Evolutionary conservation across 2,797 vertebrate species (phyloP).

Genomic region (Microctenopoma steveboyesi): DNA sequence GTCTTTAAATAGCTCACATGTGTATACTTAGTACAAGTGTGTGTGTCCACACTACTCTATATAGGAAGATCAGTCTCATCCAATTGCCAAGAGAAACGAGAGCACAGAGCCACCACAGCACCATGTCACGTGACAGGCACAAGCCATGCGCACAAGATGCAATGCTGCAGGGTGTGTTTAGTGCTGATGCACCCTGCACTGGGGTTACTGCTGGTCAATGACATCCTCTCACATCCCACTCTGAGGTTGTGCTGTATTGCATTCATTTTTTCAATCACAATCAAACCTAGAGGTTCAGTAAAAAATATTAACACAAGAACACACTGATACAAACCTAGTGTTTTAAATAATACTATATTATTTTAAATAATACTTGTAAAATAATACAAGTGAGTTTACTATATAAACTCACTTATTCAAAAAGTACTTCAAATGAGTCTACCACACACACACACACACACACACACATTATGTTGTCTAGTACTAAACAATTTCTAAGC

Average conservation of each 20-base stretch:
- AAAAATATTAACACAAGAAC: neutral
- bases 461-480: too few species aligned
- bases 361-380: too few species aligned
- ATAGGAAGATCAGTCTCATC: slow-evolving; percentile 66
- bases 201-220: slow-evolving; percentile 65
- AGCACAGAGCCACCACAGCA: slow-evolving; percentile 61
- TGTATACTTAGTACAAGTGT: neutral
- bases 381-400: too few species aligned
- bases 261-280: neutral
- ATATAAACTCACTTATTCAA: too few species aligned
- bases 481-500: too few species aligned
- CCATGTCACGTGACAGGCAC: slow-evolving; percentile 60
- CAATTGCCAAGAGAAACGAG: slow-evolving; percentile 65
- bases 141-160: slow-evolving; percentile 35
- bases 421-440: too few species aligned
- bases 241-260: neutral
- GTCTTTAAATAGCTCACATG: slow-evolving; percentile 7
- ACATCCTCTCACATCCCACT: slow-evolving; percentile 26
- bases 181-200: slow-evolving; percentile 39
- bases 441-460: too few species aligned
- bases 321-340: neutral
- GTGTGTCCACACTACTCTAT: neutral
- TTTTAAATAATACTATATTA: too few species aligned
- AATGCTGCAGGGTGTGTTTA: slow-evolving; percentile 35
- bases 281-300: neutral